These are phyloP conservation scores for Colinus virginianus DNA, from an alignment of 2,113 vertebrate genomes.

Conservation along the genomic window DNA sequence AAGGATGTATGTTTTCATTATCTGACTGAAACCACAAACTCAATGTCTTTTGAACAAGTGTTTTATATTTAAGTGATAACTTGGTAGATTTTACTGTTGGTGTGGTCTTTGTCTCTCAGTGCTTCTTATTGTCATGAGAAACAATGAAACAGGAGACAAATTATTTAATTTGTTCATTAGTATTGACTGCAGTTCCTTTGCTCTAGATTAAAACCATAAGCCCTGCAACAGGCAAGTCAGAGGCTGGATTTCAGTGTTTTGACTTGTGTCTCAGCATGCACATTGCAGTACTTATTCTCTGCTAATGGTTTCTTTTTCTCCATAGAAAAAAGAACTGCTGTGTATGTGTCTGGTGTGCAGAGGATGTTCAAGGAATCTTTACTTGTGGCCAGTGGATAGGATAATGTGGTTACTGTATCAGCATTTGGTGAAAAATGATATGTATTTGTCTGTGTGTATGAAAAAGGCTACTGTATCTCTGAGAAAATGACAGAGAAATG, in stretches of 20 bases:
- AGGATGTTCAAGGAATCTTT: not conserved
- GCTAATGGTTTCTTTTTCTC: not conserved
- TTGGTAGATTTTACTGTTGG: not conserved
- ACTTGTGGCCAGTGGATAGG: not conserved
- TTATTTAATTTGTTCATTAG: constrained; percentile 14
- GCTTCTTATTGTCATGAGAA: not conserved
- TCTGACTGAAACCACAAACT: not conserved
- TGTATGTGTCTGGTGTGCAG: not conserved
- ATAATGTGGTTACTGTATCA: not conserved
- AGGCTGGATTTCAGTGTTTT: not conserved
- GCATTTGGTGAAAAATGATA: not conserved
- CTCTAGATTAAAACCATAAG: not conserved
- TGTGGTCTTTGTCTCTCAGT: constrained; percentile 20
- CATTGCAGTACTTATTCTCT: not conserved
- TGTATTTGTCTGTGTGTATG: not conserved
- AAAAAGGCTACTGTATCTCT: not conserved
- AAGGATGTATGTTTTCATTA: not conserved
- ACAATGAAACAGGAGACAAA: not conserved
- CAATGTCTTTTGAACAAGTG: not conserved
- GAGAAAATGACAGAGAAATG: not conserved
- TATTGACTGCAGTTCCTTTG: not conserved
- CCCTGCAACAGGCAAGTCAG: not conserved
- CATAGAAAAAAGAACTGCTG: not conserved
- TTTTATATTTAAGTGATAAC: constrained; percentile 31
- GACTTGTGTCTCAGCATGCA: not conserved